Conservation (phyloP, 2,113 vertebrate species). For the Lanius collurio region DNA sequence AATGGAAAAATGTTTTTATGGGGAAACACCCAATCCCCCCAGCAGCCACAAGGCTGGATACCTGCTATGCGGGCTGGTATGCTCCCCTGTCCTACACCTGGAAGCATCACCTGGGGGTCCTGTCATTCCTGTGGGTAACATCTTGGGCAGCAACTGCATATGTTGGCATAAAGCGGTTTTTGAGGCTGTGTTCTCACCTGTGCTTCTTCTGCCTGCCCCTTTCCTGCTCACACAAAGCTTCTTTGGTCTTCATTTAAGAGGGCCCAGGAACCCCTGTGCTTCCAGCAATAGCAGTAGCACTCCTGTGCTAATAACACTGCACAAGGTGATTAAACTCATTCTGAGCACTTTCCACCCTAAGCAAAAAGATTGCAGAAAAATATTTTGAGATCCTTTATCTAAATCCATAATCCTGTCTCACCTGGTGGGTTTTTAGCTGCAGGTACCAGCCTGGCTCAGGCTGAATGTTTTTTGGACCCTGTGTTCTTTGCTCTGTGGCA, state of each 20-base stretch:
- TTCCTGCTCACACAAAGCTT: not conserved
- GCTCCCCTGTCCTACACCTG: not conserved
- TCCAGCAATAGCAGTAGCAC: not conserved
- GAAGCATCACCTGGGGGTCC: not conserved
- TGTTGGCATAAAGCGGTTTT: not conserved
- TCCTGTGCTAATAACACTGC: not conserved
- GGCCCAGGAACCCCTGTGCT: not conserved
- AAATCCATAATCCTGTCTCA: not conserved
- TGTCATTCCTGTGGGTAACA: not conserved
- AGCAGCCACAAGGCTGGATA: not conserved
- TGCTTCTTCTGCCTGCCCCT: not conserved
- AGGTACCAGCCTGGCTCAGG: not conserved
- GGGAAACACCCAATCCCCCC: not conserved
- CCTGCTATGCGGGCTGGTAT: rapidly evolving
- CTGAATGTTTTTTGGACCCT: not conserved
- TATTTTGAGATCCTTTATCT: not conserved
- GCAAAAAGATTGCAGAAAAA: not conserved
- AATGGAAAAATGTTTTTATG: not conserved
- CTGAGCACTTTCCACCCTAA: not conserved
- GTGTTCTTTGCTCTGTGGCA: not conserved
- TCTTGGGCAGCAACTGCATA: not conserved
- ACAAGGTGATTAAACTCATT: not conserved
- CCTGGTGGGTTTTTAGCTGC: not conserved
- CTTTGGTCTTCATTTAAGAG: not conserved
- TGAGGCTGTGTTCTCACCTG: not conserved